These are phyloP conservation scores for Phalanger gymnotis DNA, from an alignment of 2,797 vertebrate genomes.

Conservation along the genomic window DNA sequence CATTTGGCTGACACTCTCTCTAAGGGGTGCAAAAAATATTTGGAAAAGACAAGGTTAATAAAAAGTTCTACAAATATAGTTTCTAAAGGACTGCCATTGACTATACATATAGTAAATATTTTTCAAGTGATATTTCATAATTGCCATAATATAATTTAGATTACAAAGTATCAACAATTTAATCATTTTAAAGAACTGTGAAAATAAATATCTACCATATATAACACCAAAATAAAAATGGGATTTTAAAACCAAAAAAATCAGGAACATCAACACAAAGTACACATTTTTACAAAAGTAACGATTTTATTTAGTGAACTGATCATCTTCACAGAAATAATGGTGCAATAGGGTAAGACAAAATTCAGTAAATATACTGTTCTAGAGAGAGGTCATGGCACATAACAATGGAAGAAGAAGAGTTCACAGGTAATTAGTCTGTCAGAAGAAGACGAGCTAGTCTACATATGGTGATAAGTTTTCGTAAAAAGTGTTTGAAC, in stretches of 20 bases:
- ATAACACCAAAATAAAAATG: neutral
- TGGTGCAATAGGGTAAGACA: neutral
- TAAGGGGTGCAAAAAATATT: slow-evolving; percentile 65
- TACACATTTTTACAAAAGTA: neutral
- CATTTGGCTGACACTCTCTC: slow-evolving; percentile 59
- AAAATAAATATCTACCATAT: neutral
- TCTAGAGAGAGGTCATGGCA: neutral
- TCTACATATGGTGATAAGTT: neutral
- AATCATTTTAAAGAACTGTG: neutral
- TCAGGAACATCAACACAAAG: neutral
- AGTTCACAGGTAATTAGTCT: neutral
- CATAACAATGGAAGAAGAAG: neutral
- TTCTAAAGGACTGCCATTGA: slow-evolving; percentile 13
- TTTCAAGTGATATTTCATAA: slow-evolving; percentile 52
- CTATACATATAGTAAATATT: neutral
- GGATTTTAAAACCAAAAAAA: neutral
- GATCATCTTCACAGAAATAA: neutral
- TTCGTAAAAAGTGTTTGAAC: neutral
- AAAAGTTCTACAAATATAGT: slow-evolving; percentile 1
- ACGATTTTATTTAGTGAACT: neutral
- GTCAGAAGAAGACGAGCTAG: neutral
- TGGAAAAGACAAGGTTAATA: slow-evolving; percentile 65
- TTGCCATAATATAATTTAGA: neutral
- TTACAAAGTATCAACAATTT: neutral
- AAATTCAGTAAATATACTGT: neutral